Evolutionary conservation across 1,140 invertebrate genomes (phyloP), one percentile per base, ranked within the genome.

Genomic region (Agrypnia vestita): DNA sequence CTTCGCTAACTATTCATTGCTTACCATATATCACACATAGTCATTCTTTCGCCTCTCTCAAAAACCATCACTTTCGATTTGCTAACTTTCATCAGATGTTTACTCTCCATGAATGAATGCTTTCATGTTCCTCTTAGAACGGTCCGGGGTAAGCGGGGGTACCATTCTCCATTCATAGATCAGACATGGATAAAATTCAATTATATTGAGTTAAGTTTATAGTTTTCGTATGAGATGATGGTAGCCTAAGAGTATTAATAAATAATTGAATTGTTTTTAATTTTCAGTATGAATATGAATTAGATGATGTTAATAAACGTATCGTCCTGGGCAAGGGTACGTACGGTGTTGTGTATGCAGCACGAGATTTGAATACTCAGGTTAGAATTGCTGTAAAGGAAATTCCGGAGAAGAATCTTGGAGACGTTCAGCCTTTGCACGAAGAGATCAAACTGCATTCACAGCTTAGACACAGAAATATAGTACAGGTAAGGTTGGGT

Each of bases 371-470:
- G 44, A 97, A 96, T 85, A 99, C 97, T 0, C 97, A 99, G 91
- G 96, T 97, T 1, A 91, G 96, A 78, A 98, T 99, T 84, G 98
- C 98, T 1, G 96, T 99, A 0, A 99, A 99, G 88, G 98, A 99
- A 91, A 97, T 99, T 76, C 97, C 97, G 0, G 98, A 99, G 87
- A 96, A 96, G 87, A 98, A 98, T 89, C 91, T 98, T 11, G 97
- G 97, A 7, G 98, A 99, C 86, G 98, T 99, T 0, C 98, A 99
- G 87, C 98, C 98, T 0, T 88, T 99, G 71, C 98, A 99, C 86
- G 98, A 99, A 90, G 98, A 99, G 90, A 99, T 99, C 83, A 94
- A 97, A 86, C 91, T 99, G 21, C 98, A 99, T 88, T 99, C 98
- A 13, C 97, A 99, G 86, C 88, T 99, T 47, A 91, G 96, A 0